Base-by-base conservation (phyloP, 2,113 vertebrate genomes). In the Malurus melanocephalus region DNA sequence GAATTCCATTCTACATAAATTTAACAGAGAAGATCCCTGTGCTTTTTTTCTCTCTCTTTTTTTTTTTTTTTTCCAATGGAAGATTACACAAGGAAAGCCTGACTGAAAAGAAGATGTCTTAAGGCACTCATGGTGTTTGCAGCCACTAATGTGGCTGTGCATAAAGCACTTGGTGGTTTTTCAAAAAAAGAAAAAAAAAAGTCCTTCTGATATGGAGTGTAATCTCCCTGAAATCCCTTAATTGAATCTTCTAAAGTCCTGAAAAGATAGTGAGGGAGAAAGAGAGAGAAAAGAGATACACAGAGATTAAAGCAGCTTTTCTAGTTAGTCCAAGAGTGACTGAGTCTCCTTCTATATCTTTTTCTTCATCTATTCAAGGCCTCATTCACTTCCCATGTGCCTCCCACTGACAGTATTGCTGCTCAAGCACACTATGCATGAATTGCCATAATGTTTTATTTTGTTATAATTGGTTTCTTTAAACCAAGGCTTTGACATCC, bases 391-490 rank as follows among this genome's bases (percentile, higher is more conserved):
- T 86, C 59, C 57, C 56, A 32, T 84, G 75, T 91, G 74, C 71
- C 79, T 81, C 93, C 89, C 62, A 85, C 55, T 81, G 84, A 73
- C 78, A 71, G 85, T 51, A 88, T 32, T 89, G 74, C 88, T 77
- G 53, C 82, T 75, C 73, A 86, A 86, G 88, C 60, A 82, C 74
- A 69, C 92, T 90, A 79, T 80, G 79, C 81, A 92, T 69, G 88
- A 78, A 66, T 56, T 88, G 83, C 88, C 60, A 82, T 93, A 88
- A 96, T 96, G 88, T 93, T 94, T 95, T 93, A 94, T 96, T 96
- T 95, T 96, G 84, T 80, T 92, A 78, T 85, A 93, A 96, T 90
- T 93, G 80, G 75, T 82, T 95, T 96, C 77, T 92, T 93, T 87
- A 94, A 94, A 85, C 92, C 66, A 85, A 95, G 64, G 45, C 78